These are phyloP conservation scores for Fissipunctia ypsillon DNA, from an alignment of 2,888 invertebrate species.

Conservation along the genomic window DNA sequence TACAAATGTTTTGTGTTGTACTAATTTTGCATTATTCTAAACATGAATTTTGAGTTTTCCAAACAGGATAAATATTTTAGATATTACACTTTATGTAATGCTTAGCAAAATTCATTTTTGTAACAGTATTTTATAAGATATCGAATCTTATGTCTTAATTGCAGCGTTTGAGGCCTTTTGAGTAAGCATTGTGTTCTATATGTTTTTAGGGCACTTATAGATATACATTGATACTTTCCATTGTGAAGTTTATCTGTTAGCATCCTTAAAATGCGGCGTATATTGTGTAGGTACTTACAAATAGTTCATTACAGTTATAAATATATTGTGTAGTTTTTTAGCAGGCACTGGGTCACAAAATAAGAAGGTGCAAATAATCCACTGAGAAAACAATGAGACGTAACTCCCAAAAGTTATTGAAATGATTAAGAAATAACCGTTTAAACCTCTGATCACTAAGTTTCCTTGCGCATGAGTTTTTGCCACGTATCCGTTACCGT, in stretches of 20 bases:
- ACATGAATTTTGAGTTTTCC: background rate
- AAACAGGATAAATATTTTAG: slow-evolving; percentile 3
- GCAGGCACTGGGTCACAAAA: background rate
- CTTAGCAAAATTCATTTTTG: slow-evolving; percentile 5
- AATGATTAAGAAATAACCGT: background rate
- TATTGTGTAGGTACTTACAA: background rate
- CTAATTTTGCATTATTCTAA: slow-evolving; percentile 13
- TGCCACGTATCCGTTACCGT: background rate
- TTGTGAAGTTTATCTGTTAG: background rate
- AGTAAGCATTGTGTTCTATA: slow-evolving; percentile 15
- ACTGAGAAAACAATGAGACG: background rate
- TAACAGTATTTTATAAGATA: background rate
- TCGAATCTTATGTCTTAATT: background rate
- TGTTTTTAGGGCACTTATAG: background rate
- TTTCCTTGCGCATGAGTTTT: no score
- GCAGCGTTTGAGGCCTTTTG: background rate
- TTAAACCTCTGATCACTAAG: background rate
- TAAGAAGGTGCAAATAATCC: background rate
- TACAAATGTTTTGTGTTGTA: slow-evolving; percentile 29
- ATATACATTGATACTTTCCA: background rate
- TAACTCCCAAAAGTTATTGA: background rate
- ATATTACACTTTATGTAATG: background rate
- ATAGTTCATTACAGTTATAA: background rate
- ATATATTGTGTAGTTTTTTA: slow-evolving; percentile 2
- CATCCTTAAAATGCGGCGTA: no score